phyloP scores from a whole-genome alignment of 2,113 vertebrate genomes.

The Sarotherodon lohbergeri region DNA sequence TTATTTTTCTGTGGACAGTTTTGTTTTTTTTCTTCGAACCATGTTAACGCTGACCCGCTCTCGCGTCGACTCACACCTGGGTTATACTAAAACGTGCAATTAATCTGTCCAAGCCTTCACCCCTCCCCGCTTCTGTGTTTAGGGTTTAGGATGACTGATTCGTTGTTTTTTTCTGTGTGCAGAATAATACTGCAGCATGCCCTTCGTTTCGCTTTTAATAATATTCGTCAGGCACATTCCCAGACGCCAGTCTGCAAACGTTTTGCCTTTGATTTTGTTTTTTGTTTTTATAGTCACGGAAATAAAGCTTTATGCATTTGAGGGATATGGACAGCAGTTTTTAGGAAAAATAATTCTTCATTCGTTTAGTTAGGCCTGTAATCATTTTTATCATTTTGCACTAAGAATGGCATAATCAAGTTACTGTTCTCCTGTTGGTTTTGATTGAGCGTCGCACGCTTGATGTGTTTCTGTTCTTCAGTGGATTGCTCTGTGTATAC shows the following conservation, averaged over 20 bases:
- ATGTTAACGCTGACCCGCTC: not conserved
- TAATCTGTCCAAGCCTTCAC: constrained; percentile 13
- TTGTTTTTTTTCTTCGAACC: not conserved
- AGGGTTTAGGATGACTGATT: not conserved
- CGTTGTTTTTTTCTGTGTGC: not conserved
- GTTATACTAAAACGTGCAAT: constrained; percentile 26
- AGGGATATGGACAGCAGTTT: constrained; percentile 31
- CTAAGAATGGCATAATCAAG: constrained; percentile 73
- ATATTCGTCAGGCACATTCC: constrained; percentile 60
- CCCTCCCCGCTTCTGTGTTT: not conserved
- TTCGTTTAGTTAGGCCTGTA: constrained; percentile 36
- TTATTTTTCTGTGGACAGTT: constrained; percentile 32
- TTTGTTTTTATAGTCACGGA: constrained; percentile 20
- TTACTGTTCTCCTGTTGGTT: constrained; percentile 64
- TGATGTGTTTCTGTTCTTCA: constrained; percentile 54
- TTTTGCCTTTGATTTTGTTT: not conserved
- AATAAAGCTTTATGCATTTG: constrained; percentile 50
- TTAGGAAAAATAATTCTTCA: not conserved
- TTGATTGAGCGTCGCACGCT: constrained; percentile 48
- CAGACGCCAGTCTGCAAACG: constrained; percentile 29
- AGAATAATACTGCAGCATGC: not conserved
- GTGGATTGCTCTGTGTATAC: constrained; percentile 60
- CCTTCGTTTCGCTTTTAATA: constrained; percentile 19
- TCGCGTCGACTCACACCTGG: constrained; percentile 1
- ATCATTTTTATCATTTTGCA: constrained; percentile 62